A percentile compares a stretch with the other conserved stretches of the same genome.
Evolutionary conservation across 1,140 invertebrate species (phyloP).

Genomic region (Steinernema khuongi): DNA sequence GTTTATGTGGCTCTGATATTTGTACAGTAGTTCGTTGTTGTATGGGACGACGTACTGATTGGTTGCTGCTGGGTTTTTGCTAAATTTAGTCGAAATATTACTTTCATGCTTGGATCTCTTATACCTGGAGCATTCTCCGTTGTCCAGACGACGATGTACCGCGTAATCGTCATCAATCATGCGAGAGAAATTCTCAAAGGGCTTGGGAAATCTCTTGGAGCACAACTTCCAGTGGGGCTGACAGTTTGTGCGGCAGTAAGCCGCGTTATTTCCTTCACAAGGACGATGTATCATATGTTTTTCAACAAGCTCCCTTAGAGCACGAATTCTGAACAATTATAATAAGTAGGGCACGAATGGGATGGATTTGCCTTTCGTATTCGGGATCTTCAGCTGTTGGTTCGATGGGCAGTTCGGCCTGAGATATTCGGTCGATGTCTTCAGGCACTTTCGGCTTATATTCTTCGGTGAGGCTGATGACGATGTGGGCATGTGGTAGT

Average conservation of each 20-base stretch:
- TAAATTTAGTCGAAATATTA: conserved; percentile 37
- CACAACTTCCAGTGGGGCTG: background rate
- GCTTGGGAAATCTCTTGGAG: too few relatives aligned
- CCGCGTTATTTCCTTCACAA: background rate
- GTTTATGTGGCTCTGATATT: conserved; percentile 63
- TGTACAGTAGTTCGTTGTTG: conserved; percentile 62
- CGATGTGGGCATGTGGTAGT: conserved; percentile 63
- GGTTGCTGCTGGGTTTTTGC: background rate
- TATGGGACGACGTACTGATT: conserved; percentile 64
- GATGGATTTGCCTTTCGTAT: background rate
- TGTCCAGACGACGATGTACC: background rate
- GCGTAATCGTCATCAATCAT: background rate
- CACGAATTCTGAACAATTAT: background rate
- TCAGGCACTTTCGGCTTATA: conserved; percentile 50
- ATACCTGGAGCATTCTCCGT: background rate
- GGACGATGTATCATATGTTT: background rate
- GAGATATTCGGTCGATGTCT: conserved; percentile 62
- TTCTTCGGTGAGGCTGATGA: conserved; percentile 51
- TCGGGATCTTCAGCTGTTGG: background rate
- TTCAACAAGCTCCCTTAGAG: background rate
- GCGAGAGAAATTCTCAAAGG: too few relatives aligned
- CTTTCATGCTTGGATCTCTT: background rate
- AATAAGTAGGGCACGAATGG: background rate
- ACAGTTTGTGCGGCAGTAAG: background rate
- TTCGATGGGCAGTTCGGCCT: conserved; percentile 63